Percentiles rank a stretch among this genome's conserved stretches.
Conservation (phyloP, 2,797 vertebrate species). For the Tokudaia muenninki region DNA sequence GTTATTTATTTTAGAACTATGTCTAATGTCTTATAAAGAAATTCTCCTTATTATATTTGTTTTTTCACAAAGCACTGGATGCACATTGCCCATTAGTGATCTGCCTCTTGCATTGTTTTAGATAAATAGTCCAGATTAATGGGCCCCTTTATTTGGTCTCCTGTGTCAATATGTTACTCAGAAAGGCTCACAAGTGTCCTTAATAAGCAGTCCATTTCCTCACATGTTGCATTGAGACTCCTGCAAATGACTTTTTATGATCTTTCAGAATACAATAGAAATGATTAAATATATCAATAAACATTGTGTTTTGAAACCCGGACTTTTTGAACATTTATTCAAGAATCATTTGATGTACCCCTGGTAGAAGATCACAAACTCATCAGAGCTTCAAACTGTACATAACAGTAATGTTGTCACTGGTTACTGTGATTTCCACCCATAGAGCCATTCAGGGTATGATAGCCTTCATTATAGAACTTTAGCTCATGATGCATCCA, state of each 20-base stretch:
- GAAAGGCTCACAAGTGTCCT: not conserved
- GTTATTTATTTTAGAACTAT: not conserved
- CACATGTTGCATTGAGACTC: not conserved
- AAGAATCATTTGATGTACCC: not conserved
- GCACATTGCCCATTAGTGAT: not conserved
- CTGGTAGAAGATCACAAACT: not conserved
- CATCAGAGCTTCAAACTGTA: not conserved
- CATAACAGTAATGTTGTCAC: not conserved
- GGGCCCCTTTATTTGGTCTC: not conserved
- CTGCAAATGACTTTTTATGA: not conserved
- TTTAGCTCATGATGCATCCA: not conserved
- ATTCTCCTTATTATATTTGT: not conserved
- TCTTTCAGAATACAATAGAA: not conserved
- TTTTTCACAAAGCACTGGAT: not conserved
- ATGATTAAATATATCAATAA: not conserved
- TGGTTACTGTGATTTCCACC: not conserved
- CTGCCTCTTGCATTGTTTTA: not conserved
- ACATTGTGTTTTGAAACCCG: not conserved
- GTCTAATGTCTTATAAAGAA: not conserved
- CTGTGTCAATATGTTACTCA: not conserved
- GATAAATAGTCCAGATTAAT: not conserved
- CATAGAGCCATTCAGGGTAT: not conserved
- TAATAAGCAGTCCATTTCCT: not conserved
- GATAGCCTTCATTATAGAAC: not conserved
- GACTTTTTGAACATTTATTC: not conserved